Conservation (phyloP, 1,140 invertebrate genomes). For the Euglossa dilemma region DNA sequence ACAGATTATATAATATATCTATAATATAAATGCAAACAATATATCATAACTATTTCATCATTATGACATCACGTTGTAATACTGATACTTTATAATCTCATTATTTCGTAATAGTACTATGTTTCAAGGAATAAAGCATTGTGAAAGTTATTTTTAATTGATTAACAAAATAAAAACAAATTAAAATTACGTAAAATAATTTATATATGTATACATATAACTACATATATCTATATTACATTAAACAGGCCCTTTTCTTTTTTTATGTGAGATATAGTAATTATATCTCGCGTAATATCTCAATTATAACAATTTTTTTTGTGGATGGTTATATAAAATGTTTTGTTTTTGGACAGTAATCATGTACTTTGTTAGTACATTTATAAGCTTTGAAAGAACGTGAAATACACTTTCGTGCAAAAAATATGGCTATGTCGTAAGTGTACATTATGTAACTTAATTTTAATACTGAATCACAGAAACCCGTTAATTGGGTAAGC, state of each 20-base stretch:
- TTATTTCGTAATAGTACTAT: slow-evolving; percentile 4
- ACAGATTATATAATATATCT: background rate
- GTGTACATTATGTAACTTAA: slow-evolving; percentile 56
- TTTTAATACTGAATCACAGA: slow-evolving; percentile 69
- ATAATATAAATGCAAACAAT: slow-evolving; percentile 7
- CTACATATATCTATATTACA: slow-evolving; percentile 54
- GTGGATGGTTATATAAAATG: slow-evolving; percentile 22
- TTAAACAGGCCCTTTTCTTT: slow-evolving; percentile 47
- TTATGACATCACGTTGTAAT: background rate
- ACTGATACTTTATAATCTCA: slow-evolving; percentile 5
- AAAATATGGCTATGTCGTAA: slow-evolving; percentile 16
- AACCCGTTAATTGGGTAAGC: slow-evolving; percentile 18
- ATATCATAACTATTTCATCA: background rate
- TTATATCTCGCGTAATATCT: slow-evolving; percentile 18
- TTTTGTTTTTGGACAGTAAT: slow-evolving; percentile 24
- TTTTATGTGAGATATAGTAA: slow-evolving; percentile 22
- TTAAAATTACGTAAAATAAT: slow-evolving; percentile 66
- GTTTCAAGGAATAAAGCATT: background rate
- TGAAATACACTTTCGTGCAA: slow-evolving; percentile 8
- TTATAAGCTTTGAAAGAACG: slow-evolving; percentile 4
- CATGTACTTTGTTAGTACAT: slow-evolving; percentile 9
- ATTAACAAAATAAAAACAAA: slow-evolving; percentile 43
- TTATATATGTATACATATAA: slow-evolving; percentile 59
- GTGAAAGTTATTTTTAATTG: background rate
- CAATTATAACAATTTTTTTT: slow-evolving; percentile 25